Base-by-base conservation (phyloP, 1,140 invertebrate species). In the Zophobas atratus region DNA sequence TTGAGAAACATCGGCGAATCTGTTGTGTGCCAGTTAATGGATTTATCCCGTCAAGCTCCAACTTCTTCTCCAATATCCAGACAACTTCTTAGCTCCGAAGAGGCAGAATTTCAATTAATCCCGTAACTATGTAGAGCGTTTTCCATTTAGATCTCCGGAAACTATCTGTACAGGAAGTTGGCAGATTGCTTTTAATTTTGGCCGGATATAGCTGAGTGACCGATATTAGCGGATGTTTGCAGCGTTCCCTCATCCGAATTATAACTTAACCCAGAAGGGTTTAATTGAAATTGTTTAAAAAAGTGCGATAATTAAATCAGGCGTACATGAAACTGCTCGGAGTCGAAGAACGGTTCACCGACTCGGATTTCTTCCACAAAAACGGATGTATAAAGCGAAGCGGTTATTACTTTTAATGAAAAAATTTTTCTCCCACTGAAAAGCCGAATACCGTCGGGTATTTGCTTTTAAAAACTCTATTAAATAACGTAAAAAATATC, bases 111-210 rank as follows among this genome's bases (percentile, higher is more conserved):
- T 67, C 43, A 67, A 67, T 67, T 67, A 67, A 67, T 67, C 60
- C 39, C 43, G 38, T 20, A 67, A 67, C 60, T 67, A 67, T 36
- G 35, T 67, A 41, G 39, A 36, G 35, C 60, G 60, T 1, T 67
- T 67, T 67, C 60, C 60, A 67, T 67, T 57, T 57, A 57, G 55
- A 57, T 33, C 20, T 43, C 60, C 60, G 60, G 60, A 67, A 67
- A 67, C 60, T 67, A 67, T 67, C 60, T 67, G 60, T 43, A 67
- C 60, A 67, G 60, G 60, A 67, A 67, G 60, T 67, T 67, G 60
- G 60, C 38, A 67, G 60, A 67, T 67, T 67, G 60, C 60, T 67
- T 67, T 67, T 67, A 67, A 67, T 67, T 67, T 67, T 67, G 6
- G 38, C 60, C 60, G 38, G 60, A 67, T 67, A 41, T 6, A 67